phyloP scores from a whole-genome alignment of 1,140 invertebrate genomes.

The Drosophila willistoni region DNA sequence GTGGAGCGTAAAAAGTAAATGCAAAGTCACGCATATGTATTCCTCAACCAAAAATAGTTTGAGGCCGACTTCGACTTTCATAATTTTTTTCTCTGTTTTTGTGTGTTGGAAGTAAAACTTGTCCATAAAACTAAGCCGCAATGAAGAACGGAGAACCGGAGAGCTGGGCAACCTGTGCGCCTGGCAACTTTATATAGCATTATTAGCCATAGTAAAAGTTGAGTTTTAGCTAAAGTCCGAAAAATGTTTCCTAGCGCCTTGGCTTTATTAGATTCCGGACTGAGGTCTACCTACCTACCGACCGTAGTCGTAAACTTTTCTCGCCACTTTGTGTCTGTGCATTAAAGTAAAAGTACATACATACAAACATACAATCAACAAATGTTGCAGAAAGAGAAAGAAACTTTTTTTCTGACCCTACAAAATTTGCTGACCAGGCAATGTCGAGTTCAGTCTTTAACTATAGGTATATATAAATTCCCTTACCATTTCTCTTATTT shows the following conservation, averaged over 20 bases:
- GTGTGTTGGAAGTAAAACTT: constrained; percentile 36
- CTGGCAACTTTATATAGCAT: constrained; percentile 67
- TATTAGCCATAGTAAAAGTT: constrained; percentile 78
- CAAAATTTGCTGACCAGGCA: constrained; percentile 35
- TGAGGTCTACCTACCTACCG: constrained; percentile 28
- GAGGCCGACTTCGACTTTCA: constrained; percentile 60
- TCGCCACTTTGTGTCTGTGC: constrained; percentile 62
- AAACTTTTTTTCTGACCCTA: constrained; percentile 48
- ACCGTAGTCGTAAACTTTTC: constrained; percentile 67
- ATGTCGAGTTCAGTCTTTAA: constrained; percentile 47
- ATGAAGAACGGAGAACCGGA: constrained; percentile 1
- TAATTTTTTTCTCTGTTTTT: constrained; percentile 43
- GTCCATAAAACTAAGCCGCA: constrained; percentile 54
- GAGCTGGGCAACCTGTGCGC: constrained; percentile 62
- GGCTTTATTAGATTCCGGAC: constrained; percentile 73
- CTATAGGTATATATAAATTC: constrained; percentile 39
- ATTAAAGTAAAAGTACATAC: constrained; percentile 76
- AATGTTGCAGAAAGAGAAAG: constrained; percentile 60
- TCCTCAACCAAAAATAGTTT: constrained; percentile 9
- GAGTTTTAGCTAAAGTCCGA: constrained; percentile 62
- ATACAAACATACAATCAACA: constrained; percentile 25
- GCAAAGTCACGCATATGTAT: constrained; percentile 64
- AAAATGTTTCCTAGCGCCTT: constrained; percentile 41
- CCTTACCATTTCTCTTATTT: constrained; percentile 35
- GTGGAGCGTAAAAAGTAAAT: constrained; percentile 53